Evolutionary conservation across 2,113 vertebrate genomes (phyloP), one percentile per base, ranked within the genome.

Genomic region (Psilopogon haemacephalus): DNA sequence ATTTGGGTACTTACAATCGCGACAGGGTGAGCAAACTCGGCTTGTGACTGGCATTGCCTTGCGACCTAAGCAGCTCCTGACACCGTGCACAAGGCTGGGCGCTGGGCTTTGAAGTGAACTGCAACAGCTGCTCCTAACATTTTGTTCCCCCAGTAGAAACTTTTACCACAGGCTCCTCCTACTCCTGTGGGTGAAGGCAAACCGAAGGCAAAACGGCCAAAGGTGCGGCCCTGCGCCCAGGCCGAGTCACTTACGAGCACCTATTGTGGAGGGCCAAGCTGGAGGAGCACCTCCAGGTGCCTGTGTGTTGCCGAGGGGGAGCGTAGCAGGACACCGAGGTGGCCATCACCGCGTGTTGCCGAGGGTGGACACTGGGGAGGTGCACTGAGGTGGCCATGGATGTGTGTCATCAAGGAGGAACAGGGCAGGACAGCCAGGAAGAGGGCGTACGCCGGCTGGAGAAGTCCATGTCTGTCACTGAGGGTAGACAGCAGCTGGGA

Each of bases 1-100:
- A 95, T 89, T 94, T 95, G 95, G 93, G 76, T 69, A 68, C 52
- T 91, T 91, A 68, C 35, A 74, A 69, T 94, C 16, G 4, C 38
- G 23, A 75, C 5, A 3, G 2, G 2, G 62, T 30, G 8, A 40
- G 55, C 62, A 38, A 77, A 73, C 60, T 65, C 50, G 84, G 79
- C 75, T 69, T n/a, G 76, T 1, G 11, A 56, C 42, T 68, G 54
- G 64, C 80, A 55, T 86, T 14, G 26, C 44, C 71, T 70, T 70
- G 85, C 3, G 15, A 59, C 86, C 91, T 76, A 20, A 88, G 70
- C 48, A 64, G 38, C 63, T 84, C 81, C 74, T 86, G 63, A 89
- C 82, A 85, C 82, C 73, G 48, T 0, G 2, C 35, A 38, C 0
- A 3, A 72, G 58, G 2, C 5, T 0, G 0, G 13, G 21, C 9